Conservation (phyloP, 2,888 invertebrate species). For the Netelia melanura region DNA sequence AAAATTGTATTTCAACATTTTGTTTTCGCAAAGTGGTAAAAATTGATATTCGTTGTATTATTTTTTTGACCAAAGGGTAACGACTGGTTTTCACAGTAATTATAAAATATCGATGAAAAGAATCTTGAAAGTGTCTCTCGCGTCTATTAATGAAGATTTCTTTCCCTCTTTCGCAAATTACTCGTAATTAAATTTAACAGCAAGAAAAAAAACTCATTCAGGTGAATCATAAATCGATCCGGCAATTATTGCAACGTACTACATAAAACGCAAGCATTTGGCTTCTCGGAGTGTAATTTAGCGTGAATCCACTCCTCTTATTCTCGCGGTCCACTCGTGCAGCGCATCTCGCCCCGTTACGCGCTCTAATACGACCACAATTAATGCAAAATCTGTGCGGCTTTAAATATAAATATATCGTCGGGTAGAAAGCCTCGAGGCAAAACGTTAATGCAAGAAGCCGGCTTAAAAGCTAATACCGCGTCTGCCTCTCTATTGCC, state of each 20-base stretch:
- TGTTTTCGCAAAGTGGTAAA: too few species aligned
- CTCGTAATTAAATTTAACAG: too few species aligned
- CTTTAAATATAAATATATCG: constrained; percentile 73
- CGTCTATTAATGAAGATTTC: too few species aligned
- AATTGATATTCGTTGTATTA: not conserved
- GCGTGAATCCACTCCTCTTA: constrained; percentile 33
- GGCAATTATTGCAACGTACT: not conserved
- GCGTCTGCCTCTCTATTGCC: constrained; percentile 50
- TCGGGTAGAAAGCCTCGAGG: constrained; percentile 55
- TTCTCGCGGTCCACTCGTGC: constrained; percentile 3
- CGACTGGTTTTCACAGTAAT: not conserved
- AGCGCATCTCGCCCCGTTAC: constrained; percentile 22
- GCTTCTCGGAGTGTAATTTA: constrained; percentile 23
- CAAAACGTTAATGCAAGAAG: constrained; percentile 71
- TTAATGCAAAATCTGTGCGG: constrained; percentile 73
- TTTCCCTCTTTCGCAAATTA: too few species aligned
- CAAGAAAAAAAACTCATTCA: not conserved
- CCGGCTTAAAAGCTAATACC: constrained; percentile 75
- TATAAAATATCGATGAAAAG: too few species aligned
- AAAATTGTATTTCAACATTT: too few species aligned
- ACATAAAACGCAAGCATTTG: not conserved
- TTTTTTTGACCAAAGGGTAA: not conserved
- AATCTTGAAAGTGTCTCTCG: too few species aligned
- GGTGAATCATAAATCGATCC: too few species aligned
- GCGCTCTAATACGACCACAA: constrained; percentile 65